Evolutionary conservation across 2,113 vertebrate genomes (phyloP).

Genomic region (Malurus alboscapulatus): DNA sequence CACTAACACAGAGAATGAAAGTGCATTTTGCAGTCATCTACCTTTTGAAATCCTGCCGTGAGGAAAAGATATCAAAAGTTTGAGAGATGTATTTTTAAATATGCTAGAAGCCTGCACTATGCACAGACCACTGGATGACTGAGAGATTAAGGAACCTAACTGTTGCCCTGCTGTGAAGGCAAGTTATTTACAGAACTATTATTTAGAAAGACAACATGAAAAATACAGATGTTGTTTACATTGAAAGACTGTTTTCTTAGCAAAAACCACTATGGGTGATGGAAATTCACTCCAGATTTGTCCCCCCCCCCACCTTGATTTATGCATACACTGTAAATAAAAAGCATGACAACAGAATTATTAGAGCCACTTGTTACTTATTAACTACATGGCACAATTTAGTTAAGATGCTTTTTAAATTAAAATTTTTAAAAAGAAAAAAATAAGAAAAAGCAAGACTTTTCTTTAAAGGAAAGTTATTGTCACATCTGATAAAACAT

Average conservation of each 20-base stretch:
- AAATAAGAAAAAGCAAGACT: neutral
- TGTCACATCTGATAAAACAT: neutral
- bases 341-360: conserved; percentile 49
- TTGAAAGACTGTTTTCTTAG: conserved; percentile 70
- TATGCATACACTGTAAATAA: conserved; percentile 61
- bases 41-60: conserved; percentile 73
- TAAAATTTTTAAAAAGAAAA: neutral
- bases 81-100: conserved; percentile 50
- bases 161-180: neutral
- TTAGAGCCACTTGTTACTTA: conserved; percentile 54
- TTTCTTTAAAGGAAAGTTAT: neutral
- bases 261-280: conserved; percentile 56
- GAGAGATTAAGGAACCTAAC: conserved; percentile 54
- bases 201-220: conserved; percentile 70
- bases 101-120: conserved; percentile 34
- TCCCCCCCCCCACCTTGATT: conserved; percentile 1
- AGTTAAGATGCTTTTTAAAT: conserved; percentile 6
- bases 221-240: conserved; percentile 73
- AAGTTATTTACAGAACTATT: conserved; percentile 63
- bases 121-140: neutral
- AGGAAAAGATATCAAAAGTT: conserved; percentile 68
- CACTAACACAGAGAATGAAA: conserved; percentile 78
- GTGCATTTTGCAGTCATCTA: conserved; percentile 74
- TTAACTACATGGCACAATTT: conserved; percentile 42
- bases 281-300: conserved; percentile 72